Base-by-base conservation (phyloP, 2,113 vertebrate genomes). In the Mandrillus leucophaeus region DNA sequence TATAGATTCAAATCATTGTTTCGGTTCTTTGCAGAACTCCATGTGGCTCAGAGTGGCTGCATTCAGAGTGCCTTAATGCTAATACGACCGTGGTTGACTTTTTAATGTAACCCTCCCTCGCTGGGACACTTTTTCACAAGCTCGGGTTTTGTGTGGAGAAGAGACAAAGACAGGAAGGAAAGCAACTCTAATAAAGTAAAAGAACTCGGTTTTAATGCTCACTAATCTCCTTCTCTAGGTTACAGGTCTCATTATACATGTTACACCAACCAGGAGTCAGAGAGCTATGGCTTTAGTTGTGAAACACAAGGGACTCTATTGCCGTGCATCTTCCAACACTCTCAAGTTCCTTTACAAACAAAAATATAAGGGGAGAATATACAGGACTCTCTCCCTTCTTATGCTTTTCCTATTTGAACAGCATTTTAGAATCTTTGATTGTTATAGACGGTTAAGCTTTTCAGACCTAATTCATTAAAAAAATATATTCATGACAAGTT, bases 11-110 rank as follows among this genome's bases (percentile, higher is more conserved):
- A 98, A 98, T 97, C 97, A 98, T 98, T 98, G 98, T 99, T 98
- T 98, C 0, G 93, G 94, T 97, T 98, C 98, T 99, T 98, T 98
- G 98, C 98, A 92, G 97, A 98, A 96, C 98, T 98, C 95, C 93
- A 86, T 81, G 98, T 96, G 94, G 97, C 97, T 98, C 97, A n/a
- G 94, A 97, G 87, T 97, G 97, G 96, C 97, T 96, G 86, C 76
- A 94, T 98, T 98, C 98, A 95, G 97, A 95, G 97, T 96, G 97
- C 97, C 98, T 97, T 82, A 96, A 97, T 96, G 95, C 90, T 96
- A 98, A 98, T 97, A 93, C 97, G 95, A 96, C 98, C 96, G 95
- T 97, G 98, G 96, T 95, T 98, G 97, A 87, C 97, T 98, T 97
- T 98, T 99, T 98, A 98, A 98, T 98, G 98, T 98, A 90, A 88